Evolutionary conservation across 2,797 vertebrate genomes (phyloP).

Genomic region (Cygnus olor): DNA sequence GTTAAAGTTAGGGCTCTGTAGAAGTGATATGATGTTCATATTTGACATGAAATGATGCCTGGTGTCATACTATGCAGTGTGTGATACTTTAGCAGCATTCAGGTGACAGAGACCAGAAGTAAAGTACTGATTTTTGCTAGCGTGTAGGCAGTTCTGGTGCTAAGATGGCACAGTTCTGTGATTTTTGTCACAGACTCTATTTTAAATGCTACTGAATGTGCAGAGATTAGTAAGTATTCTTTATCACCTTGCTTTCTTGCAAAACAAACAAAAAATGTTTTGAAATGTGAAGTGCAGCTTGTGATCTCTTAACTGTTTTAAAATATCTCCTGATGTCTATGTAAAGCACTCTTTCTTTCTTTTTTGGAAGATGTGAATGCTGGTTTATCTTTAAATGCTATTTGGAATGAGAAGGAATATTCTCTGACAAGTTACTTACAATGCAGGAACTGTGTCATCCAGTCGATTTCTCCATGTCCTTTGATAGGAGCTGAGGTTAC

Average conservation of each 20-base stretch:
- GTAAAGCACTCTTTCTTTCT: constrained; percentile 44
- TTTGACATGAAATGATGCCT: neutral
- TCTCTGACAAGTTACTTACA: constrained; percentile 80
- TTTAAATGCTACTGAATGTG: neutral
- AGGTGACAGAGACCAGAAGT: neutral
- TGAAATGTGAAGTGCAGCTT: constrained; percentile 3
- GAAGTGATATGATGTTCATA: too few relatives aligned
- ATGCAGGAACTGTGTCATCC: constrained; percentile 76
- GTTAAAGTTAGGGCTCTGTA: neutral
- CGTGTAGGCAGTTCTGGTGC: neutral
- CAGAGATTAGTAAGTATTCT: neutral
- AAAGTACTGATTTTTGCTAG: neutral
- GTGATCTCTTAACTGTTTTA: neutral
- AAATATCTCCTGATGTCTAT: neutral
- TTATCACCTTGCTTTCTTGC: neutral
- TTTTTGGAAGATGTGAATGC: constrained; percentile 59
- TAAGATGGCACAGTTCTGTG: neutral
- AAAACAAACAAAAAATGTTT: neutral
- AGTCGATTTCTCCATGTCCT: constrained; percentile 42
- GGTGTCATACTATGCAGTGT: neutral
- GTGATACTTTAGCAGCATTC: neutral
- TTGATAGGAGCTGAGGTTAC: constrained; percentile 78
- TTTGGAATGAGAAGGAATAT: constrained; percentile 78
- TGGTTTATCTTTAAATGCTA: constrained; percentile 75
- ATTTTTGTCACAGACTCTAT: neutral